Base-by-base conservation (phyloP, 2,113 vertebrate species). In the Rhinolophus ferrumequinum region DNA sequence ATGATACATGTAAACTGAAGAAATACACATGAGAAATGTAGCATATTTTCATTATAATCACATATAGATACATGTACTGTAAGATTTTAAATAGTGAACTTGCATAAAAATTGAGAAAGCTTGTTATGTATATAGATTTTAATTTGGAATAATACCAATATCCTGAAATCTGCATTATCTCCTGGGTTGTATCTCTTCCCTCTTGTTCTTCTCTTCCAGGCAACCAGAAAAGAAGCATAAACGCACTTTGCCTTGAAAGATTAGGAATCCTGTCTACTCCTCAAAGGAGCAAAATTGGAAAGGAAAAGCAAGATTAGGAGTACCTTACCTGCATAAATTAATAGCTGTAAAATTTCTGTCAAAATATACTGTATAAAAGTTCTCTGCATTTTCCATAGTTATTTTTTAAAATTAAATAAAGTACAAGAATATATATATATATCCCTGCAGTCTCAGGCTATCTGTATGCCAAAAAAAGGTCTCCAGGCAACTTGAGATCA, bases 351-450 rank as follows among this genome's bases (percentile, higher is more conserved):
- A 94, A 77, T 83, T 83, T 84, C 14, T 22, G 22, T 22, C 41
- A 93, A 88, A 93, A 26, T 69, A 76, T 44, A 50, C 35, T 76
- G 6, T 22, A n/a, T 54, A 62, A 95, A 94, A 52, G 14, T 24
- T 60, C 38, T 73, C 64, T 82, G 38, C 12, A 67, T 75, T 93
- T 86, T 66, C 41, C n/a, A 73, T 44, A 35, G 33, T 67, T 79
- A 95, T 21, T 93, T 88, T 87, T 60, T 56, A 93, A 96, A 64
- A 73, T 35, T 66, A 81, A 88, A 35, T 85, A 80, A 83, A 92
- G 26, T 58, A 77, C 7, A 69, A 44, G 41, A 44, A 44, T 44
- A 44, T 41, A 41, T 44, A 44, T 44, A 41, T 60, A 76, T 70
- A 60, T 50, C 11, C 26, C 50, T 35, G 2, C 28, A 69, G 5